Evolutionary conservation across 2,113 vertebrate genomes (phyloP).

Genomic region (Melierax canorus): DNA sequence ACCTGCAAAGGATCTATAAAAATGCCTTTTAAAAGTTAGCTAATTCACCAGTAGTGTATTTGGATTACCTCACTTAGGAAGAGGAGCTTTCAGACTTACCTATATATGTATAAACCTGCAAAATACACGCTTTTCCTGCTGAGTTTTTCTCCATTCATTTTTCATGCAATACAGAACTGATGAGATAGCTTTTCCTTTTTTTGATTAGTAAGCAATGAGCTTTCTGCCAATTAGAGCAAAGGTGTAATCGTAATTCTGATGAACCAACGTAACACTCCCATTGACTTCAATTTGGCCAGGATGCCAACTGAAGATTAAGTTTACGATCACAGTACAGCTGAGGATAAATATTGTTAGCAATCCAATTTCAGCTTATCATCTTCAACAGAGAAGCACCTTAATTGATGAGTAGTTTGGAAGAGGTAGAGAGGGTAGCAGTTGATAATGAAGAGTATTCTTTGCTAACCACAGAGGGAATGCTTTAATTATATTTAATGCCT

Average conservation of each 20-base stretch:
- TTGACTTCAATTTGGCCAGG: background rate
- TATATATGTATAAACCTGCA: background rate
- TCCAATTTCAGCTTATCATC: background rate
- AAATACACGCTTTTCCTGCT: background rate
- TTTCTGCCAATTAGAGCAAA: background rate
- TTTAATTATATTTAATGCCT: constrained; percentile 13
- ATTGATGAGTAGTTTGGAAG: background rate
- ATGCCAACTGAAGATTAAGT: background rate
- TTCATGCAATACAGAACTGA: background rate
- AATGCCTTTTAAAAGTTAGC: background rate
- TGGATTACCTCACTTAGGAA: background rate
- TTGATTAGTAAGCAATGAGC: background rate
- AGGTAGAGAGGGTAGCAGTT: background rate
- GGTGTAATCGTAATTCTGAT: background rate
- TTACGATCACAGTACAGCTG: background rate
- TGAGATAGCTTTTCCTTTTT: background rate
- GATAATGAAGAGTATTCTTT: background rate
- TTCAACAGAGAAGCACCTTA: background rate
- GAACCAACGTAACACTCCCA: background rate
- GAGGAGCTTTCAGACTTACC: background rate
- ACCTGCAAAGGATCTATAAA: background rate
- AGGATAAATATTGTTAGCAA: background rate
- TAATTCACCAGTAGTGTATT: background rate
- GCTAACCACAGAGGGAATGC: background rate
- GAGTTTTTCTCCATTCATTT: background rate